These are phyloP conservation scores for Margarornis squamiger DNA, from an alignment of 2,797 vertebrate species.

Conservation along the genomic window DNA sequence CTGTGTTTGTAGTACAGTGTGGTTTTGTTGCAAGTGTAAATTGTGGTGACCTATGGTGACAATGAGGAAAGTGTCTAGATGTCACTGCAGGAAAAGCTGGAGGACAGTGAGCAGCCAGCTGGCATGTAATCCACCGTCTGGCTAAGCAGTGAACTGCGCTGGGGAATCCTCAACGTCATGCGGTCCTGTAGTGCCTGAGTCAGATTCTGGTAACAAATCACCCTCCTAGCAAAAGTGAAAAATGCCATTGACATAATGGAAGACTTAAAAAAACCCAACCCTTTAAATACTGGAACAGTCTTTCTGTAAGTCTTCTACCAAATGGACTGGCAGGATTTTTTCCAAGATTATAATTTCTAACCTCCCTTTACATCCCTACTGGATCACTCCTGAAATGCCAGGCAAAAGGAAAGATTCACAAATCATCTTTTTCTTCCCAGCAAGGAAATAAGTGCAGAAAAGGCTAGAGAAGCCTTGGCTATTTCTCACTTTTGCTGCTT, in stretches of 20 bases:
- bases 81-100: neutral
- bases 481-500: neutral
- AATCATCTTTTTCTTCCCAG: neutral
- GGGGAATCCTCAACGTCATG: neutral
- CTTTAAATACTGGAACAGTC: neutral
- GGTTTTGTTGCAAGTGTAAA: neutral
- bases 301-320: neutral
- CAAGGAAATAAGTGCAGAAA: neutral
- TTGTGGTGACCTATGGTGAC: neutral
- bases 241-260: neutral
- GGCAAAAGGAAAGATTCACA: neutral
- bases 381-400: neutral
- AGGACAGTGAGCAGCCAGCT: neutral
- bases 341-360: neutral
- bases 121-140: rapidly evolving
- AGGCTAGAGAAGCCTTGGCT: neutral
- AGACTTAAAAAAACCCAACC: neutral
- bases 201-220: neutral
- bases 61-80: neutral
- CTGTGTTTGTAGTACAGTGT: neutral
- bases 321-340: neutral
- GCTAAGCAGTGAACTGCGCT: rapidly evolving
- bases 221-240: neutral
- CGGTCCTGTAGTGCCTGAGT: neutral
- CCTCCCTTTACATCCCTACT: neutral